A percentile compares a stretch with the other conserved stretches of the same genome.
Conservation (phyloP, 2,888 invertebrate genomes). For the Orthosia incerta region DNA sequence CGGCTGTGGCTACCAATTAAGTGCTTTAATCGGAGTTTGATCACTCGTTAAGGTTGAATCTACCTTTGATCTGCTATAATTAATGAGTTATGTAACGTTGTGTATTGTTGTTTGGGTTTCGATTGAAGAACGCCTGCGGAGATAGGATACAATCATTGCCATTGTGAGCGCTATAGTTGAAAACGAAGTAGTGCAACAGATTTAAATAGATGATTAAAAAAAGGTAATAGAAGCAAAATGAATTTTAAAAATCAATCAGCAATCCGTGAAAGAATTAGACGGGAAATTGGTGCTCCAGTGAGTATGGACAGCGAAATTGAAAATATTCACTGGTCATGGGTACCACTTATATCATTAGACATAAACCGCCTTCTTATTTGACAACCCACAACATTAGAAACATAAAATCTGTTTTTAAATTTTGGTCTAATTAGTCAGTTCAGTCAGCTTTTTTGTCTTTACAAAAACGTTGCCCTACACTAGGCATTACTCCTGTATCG, state of each 20-base stretch:
- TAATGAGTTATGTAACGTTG: constrained; percentile 35
- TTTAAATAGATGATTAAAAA: too few relatives aligned
- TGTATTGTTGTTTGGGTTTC: constrained; percentile 7
- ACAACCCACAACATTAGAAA: not conserved
- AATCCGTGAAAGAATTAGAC: not conserved
- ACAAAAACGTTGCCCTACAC: too few relatives aligned
- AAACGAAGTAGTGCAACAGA: constrained; percentile 7
- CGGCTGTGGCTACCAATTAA: constrained; percentile 38
- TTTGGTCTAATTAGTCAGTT: not conserved
- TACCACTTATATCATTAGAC: not conserved
- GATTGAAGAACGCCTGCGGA: not conserved
- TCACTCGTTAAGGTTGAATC: constrained; percentile 36
- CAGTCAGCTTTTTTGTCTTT: too few relatives aligned
- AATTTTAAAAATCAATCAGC: not conserved
- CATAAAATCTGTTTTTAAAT: not conserved
- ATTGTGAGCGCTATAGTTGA: constrained; percentile 20
- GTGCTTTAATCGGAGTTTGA: constrained; percentile 44
- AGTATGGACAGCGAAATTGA: not conserved
- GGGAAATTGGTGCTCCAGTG: not conserved
- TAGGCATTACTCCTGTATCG: too few relatives aligned
- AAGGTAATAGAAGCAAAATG: not conserved
- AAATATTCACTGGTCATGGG: not conserved
- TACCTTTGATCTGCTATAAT: constrained; percentile 33
- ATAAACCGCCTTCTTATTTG: not conserved
- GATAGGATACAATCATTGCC: not conserved